Conservation (phyloP, 2,888 invertebrate species). For the Pseudanteris insignis region DNA sequence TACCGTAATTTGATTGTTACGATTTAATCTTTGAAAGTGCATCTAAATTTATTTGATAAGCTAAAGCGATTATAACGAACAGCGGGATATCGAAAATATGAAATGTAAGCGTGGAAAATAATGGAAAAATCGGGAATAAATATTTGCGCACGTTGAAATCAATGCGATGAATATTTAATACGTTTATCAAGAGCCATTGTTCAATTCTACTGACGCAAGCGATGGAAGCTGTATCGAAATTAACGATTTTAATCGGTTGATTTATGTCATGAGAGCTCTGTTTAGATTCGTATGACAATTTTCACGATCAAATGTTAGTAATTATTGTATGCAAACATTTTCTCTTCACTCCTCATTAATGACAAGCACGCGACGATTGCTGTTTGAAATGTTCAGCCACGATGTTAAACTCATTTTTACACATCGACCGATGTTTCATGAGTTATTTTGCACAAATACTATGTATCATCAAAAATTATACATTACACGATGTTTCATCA, state of each 20-base stretch:
- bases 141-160: slow-evolving; percentile 19
- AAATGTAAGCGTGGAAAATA: too few relatives aligned
- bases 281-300: slow-evolving; percentile 46
- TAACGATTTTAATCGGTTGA: slow-evolving; percentile 45
- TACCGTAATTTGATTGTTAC: too few relatives aligned
- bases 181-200: slow-evolving; percentile 43
- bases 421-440: slow-evolving; percentile 20
- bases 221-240: slow-evolving; percentile 44
- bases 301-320: slow-evolving; percentile 45
- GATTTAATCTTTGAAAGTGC: too few relatives aligned
- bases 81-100: too few relatives aligned
- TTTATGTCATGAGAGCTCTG: slow-evolving; percentile 44
- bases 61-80: too few relatives aligned
- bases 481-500: slow-evolving; percentile 31
- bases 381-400: slow-evolving; percentile 32
- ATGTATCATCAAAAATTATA: slow-evolving; percentile 36
- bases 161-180: slow-evolving; percentile 43
- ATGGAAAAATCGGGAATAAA: slow-evolving; percentile 14
- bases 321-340: slow-evolving; percentile 47
- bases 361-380: slow-evolving; percentile 42
- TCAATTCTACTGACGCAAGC: slow-evolving; percentile 37
- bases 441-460: slow-evolving; percentile 28
- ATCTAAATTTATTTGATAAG: too few relatives aligned
- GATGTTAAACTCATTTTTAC: slow-evolving; percentile 43
- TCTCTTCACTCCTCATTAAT: slow-evolving; percentile 46